Evolutionary conservation across 2,888 invertebrate species (phyloP).

Genomic region (Xylophagus ater): DNA sequence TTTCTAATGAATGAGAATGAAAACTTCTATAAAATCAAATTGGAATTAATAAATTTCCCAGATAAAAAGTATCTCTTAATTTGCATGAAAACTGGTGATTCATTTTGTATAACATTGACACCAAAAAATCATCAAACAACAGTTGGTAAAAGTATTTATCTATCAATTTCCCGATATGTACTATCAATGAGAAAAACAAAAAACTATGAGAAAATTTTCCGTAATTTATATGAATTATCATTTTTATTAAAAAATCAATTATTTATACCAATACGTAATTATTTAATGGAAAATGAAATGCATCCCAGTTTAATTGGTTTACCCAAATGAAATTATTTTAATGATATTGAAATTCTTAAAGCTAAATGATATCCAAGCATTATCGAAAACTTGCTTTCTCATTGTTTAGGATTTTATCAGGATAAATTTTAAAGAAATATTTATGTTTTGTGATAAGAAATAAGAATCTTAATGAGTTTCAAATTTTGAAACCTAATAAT

Average conservation of each 20-base stretch:
- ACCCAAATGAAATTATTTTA: too few species aligned
- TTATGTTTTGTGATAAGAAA: too few species aligned
- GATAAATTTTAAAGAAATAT: too few species aligned
- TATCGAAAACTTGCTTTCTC: too few species aligned
- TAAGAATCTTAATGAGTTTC: too few species aligned
- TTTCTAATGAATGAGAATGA: not conserved
- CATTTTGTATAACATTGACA: slow-evolving; percentile 28
- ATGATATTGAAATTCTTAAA: too few species aligned
- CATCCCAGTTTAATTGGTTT: too few species aligned
- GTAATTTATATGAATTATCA: slow-evolving; percentile 40
- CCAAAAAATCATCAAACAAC: slow-evolving; percentile 21
- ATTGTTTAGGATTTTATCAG: too few species aligned
- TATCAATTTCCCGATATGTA: slow-evolving; percentile 32
- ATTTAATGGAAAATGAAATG: slow-evolving; percentile 41
- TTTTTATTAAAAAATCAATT: slow-evolving; percentile 45
- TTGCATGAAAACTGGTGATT: slow-evolving; percentile 30
- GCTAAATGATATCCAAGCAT: too few species aligned
- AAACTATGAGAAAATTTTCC: slow-evolving; percentile 26
- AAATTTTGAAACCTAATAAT: too few species aligned
- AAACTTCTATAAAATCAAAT: slow-evolving; percentile 5
- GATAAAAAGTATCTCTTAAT: slow-evolving; percentile 20
- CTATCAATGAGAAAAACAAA: slow-evolving; percentile 19
- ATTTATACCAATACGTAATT: slow-evolving; percentile 44
- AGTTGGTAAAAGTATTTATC: slow-evolving; percentile 28
- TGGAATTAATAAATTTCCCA: slow-evolving; percentile 6